Percentiles rank a stretch among this genome's conserved stretches.
Conservation (phyloP, 2,888 invertebrate genomes). For the Pristionchus fissidentatus region DNA sequence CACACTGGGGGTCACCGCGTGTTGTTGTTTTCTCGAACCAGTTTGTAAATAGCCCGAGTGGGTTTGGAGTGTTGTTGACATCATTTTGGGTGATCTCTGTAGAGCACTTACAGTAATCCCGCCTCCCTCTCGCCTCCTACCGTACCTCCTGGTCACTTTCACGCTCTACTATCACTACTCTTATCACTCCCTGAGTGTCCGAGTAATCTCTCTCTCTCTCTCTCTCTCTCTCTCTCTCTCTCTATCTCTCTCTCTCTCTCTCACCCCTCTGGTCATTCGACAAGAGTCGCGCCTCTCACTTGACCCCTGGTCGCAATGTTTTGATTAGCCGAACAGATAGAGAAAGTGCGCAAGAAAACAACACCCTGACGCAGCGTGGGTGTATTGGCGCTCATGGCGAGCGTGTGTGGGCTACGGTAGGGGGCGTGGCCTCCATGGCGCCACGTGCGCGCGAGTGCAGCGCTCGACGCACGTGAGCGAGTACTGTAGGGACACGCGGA, state of each 20-base stretch:
- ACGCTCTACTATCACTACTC: background rate
- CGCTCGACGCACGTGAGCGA: background rate
- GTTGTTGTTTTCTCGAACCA: too few species aligned
- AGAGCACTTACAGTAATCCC: too few species aligned
- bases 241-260: background rate
- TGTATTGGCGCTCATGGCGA: background rate
- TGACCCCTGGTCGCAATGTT: too few species aligned
- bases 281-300: too few species aligned
- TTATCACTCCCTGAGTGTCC: background rate
- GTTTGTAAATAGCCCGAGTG: too few species aligned
- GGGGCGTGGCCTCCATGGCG: background rate
- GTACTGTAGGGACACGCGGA: constrained; percentile 13
- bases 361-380: background rate
- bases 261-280: background rate
- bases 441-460: background rate
- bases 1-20: too few species aligned
- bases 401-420: constrained; percentile 11
- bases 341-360: background rate
- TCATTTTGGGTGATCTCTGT: too few species aligned
- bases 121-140: background rate
- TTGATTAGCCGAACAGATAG: too few species aligned
- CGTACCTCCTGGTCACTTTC: background rate
- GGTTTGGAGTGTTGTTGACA: too few species aligned
- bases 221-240: background rate
- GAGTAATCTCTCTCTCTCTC: constrained; percentile 22